phyloP scores from a whole-genome alignment of 2,113 vertebrate species.

The Rhinogobius similis region DNA sequence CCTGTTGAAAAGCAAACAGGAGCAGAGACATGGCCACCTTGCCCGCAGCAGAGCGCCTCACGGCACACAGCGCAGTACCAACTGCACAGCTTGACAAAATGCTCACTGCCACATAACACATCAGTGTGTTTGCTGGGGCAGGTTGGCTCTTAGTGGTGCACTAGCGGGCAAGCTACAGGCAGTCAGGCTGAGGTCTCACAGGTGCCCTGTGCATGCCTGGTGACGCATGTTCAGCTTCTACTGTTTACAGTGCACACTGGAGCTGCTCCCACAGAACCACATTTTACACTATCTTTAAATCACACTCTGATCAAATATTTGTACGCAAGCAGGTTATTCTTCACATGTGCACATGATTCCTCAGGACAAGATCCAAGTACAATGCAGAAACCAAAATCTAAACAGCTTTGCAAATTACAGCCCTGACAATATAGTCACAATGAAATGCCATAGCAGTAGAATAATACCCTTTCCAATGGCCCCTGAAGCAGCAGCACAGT shows the following conservation, averaged over 20 bases:
- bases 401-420: background rate
- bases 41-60: constrained; percentile 42
- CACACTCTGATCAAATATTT: background rate
- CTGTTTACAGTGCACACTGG: background rate
- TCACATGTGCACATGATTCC: background rate
- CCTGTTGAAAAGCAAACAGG: constrained; percentile 62
- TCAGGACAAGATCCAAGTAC: background rate
- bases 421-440: background rate
- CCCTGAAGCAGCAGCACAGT: constrained; percentile 8
- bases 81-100: constrained; percentile 55
- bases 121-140: constrained; percentile 32
- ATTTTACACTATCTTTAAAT: background rate
- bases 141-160: constrained; percentile 18
- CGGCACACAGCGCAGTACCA: constrained; percentile 1
- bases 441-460: background rate
- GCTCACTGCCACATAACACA: constrained; percentile 26
- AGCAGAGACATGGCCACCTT: constrained; percentile 38
- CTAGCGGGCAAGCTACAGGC: constrained; percentile 11
- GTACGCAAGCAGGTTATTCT: background rate
- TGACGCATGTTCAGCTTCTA: constrained; percentile 17
- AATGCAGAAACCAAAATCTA: background rate
- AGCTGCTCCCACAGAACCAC: background rate
- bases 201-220: constrained; percentile 14
- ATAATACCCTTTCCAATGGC: background rate
- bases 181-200: constrained; percentile 18